Evolutionary conservation across 2,113 vertebrate species (phyloP).

Genomic region (Alectura lathami): DNA sequence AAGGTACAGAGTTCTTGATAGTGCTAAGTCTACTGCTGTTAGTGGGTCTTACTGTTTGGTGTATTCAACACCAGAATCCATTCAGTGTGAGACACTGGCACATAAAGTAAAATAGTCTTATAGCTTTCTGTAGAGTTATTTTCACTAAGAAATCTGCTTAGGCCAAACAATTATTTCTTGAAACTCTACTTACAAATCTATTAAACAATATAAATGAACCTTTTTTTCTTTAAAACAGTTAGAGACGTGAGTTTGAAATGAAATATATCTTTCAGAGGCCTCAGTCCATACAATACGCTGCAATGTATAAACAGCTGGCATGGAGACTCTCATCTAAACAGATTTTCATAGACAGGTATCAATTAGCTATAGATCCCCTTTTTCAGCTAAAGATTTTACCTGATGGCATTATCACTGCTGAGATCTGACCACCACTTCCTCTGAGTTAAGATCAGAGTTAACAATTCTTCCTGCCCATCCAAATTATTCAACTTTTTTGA

Average conservation of each 20-base stretch:
- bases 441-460: not conserved
- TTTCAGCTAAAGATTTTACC: not conserved
- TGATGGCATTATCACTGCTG: not conserved
- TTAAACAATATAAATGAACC: no score
- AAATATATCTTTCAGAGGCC: not conserved
- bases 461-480: not conserved
- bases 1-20: not conserved
- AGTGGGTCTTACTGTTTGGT: not conserved
- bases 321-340: not conserved
- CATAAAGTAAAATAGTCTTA: not conserved
- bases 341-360: not conserved
- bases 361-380: not conserved
- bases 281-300: not conserved
- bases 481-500: not conserved
- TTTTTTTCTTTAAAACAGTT: not conserved
- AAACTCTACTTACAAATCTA: not conserved
- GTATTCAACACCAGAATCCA: not conserved
- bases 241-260: not conserved
- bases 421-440: not conserved
- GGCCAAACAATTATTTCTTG: not conserved
- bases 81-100: not conserved
- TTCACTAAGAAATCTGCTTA: not conserved
- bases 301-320: accelerated
- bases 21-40: not conserved
- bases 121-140: not conserved